A percentile compares a stretch with the other conserved stretches of the same genome.
These are phyloP conservation scores for Nemapogon koenigi DNA, from an alignment of 2,888 invertebrate genomes.

Conservation along the genomic window DNA sequence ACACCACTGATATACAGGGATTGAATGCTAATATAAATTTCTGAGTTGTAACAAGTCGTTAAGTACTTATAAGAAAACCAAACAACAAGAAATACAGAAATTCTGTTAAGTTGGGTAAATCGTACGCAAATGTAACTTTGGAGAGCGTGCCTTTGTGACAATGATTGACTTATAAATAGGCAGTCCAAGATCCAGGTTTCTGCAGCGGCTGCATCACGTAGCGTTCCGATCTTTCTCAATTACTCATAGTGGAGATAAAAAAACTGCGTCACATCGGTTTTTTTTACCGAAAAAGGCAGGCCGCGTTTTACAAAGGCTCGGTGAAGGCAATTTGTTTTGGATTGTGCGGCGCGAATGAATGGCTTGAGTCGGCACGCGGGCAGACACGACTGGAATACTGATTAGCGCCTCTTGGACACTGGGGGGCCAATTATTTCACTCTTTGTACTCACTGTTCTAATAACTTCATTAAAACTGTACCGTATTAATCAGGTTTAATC, in stretches of 20 bases:
- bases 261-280: slow-evolving; percentile 25
- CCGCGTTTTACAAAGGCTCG: slow-evolving; percentile 29
- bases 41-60: too few relatives aligned
- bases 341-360: slow-evolving; percentile 42
- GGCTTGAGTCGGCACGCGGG: slow-evolving; percentile 29
- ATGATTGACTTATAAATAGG: slow-evolving; percentile 55
- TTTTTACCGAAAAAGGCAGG: slow-evolving; percentile 30
- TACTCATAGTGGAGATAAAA: slow-evolving; percentile 32
- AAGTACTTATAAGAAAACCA: too few relatives aligned
- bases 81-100: slow-evolving; percentile 9
- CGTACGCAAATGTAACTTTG: slow-evolving; percentile 37
- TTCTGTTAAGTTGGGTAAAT: slow-evolving; percentile 19
- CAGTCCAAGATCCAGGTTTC: slow-evolving; percentile 10
- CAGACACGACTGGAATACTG: slow-evolving; percentile 37
- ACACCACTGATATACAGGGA: too few relatives aligned
- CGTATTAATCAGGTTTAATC: too few relatives aligned
- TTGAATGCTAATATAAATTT: too few relatives aligned
- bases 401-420: slow-evolving; percentile 24
- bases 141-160: slow-evolving; percentile 35
- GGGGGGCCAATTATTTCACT: slow-evolving; percentile 34
- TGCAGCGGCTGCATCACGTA: slow-evolving; percentile 21
- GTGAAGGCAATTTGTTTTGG: slow-evolving; percentile 44
- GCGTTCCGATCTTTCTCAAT: slow-evolving; percentile 26
- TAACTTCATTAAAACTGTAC: too few relatives aligned
- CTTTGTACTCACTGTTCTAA: too few relatives aligned